phyloP scores from a whole-genome alignment of 64 coral and sea anemone genomes.

The Porites lutea region DNA sequence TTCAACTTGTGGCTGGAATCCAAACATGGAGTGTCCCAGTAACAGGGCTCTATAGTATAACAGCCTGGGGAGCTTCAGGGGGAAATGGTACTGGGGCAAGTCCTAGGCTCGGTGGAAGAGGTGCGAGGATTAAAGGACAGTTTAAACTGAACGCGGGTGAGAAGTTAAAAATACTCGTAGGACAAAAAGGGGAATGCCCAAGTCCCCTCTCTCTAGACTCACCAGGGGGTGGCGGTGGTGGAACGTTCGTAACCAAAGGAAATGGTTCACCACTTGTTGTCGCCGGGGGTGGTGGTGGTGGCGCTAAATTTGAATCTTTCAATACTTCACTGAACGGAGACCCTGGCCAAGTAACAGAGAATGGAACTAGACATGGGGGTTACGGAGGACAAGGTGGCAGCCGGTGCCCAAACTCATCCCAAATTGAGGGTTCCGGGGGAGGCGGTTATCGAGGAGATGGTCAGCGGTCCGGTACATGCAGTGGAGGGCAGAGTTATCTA shows the following conservation, averaged over 20 bases:
- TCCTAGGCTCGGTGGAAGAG: slow-evolving; percentile 54
- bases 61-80: slow-evolving; percentile 81
- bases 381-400: slow-evolving; percentile 38
- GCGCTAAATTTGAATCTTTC: slow-evolving; percentile 25
- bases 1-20: slow-evolving; percentile 48
- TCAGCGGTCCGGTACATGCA: not conserved
- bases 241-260: slow-evolving; percentile 66
- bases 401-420: not conserved
- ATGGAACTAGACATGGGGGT: slow-evolving; percentile 79
- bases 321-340: slow-evolving; percentile 52
- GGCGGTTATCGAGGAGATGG: slow-evolving; percentile 56
- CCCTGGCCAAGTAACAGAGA: slow-evolving; percentile 58
- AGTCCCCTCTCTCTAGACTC: not conserved
- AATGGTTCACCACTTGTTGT: slow-evolving; percentile 40
- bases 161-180: slow-evolving; percentile 72
- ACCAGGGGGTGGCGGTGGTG: slow-evolving; percentile 78
- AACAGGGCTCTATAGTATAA: slow-evolving; percentile 65
- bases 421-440: slow-evolving; percentile 22
- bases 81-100: slow-evolving; percentile 40
- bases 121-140: slow-evolving; percentile 58
- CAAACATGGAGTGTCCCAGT: slow-evolving; percentile 81
- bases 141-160: slow-evolving; percentile 48
- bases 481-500: slow-evolving; percentile 60
- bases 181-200: slow-evolving; percentile 52
- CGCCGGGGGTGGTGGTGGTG: slow-evolving; percentile 87